phyloP scores from a whole-genome alignment of 1,140 invertebrate species.

The Araneus ventricosus region DNA sequence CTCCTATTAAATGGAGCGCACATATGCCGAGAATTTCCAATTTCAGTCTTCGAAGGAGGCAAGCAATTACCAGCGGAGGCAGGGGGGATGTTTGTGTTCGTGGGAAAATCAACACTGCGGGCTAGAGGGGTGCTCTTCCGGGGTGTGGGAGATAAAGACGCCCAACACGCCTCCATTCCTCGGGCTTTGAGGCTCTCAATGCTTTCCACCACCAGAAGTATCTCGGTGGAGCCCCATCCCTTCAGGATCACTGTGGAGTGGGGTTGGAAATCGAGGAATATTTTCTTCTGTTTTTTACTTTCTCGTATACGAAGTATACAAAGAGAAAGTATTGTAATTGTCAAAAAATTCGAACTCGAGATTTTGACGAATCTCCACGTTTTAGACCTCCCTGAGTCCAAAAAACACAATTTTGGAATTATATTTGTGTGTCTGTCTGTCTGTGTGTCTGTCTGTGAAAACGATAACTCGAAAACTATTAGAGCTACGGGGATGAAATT shows the following conservation, averaged over 20 bases:
- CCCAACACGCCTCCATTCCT: background rate
- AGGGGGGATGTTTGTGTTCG: constrained; percentile 21
- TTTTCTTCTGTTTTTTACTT: no score
- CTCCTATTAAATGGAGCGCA: background rate
- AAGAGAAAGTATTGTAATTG: no score
- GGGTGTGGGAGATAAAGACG: constrained; percentile 13
- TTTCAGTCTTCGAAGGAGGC: background rate
- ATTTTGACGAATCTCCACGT: no score
- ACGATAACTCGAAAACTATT: no score
- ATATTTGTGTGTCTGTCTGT: no score
- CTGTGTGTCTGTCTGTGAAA: no score
- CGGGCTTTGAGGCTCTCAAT: background rate
- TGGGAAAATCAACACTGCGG: constrained; percentile 39
- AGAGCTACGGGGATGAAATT: no score
- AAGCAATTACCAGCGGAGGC: background rate
- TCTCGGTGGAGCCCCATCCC: background rate
- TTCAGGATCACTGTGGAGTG: background rate
- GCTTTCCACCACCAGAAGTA: background rate
- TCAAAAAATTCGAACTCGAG: no score
- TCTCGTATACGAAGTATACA: no score
- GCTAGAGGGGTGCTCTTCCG: background rate
- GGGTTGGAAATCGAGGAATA: no score
- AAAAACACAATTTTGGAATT: no score
- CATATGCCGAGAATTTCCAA: constrained; percentile 25
- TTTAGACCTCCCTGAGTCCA: no score